A percentile compares a stretch with the other conserved stretches of the same genome.
Conservation (phyloP, 2,113 vertebrate genomes). For the Rhea americana region DNA sequence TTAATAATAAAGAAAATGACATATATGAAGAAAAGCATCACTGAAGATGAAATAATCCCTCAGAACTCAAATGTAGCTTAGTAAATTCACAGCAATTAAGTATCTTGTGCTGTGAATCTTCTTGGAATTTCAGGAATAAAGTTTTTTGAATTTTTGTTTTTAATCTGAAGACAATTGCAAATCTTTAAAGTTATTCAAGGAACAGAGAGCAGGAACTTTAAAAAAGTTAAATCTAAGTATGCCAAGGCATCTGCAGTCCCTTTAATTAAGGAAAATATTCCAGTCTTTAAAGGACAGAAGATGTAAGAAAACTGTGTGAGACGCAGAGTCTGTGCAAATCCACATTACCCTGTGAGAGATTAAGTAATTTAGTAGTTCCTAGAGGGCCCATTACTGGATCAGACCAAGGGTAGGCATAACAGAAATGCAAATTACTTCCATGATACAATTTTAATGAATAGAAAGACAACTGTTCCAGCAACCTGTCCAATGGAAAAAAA, state of each 20-base stretch:
- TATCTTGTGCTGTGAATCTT: neutral
- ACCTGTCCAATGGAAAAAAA: neutral
- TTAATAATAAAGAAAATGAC: neutral
- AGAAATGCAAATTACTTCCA: conserved; percentile 46
- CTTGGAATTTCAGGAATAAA: neutral
- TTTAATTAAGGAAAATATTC: neutral
- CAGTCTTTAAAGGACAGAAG: neutral
- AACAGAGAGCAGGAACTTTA: neutral
- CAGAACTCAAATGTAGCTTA: neutral
- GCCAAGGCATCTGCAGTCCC: neutral
- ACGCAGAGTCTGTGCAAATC: neutral
- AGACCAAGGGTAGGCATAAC: neutral
- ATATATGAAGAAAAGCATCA: neutral
- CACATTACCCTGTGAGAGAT: neutral
- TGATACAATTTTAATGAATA: conserved; percentile 53
- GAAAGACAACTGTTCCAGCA: neutral
- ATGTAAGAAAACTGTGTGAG: neutral
- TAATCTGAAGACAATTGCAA: neutral
- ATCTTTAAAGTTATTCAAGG: neutral
- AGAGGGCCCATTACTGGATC: neutral
- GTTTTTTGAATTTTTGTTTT: neutral
- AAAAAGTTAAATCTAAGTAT: neutral
- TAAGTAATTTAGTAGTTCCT: conserved; percentile 11
- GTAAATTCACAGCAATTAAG: neutral
- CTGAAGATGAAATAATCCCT: neutral